These are phyloP conservation scores for Aeoliscus strigatus DNA, from an alignment of 2,797 vertebrate genomes.

Conservation along the genomic window DNA sequence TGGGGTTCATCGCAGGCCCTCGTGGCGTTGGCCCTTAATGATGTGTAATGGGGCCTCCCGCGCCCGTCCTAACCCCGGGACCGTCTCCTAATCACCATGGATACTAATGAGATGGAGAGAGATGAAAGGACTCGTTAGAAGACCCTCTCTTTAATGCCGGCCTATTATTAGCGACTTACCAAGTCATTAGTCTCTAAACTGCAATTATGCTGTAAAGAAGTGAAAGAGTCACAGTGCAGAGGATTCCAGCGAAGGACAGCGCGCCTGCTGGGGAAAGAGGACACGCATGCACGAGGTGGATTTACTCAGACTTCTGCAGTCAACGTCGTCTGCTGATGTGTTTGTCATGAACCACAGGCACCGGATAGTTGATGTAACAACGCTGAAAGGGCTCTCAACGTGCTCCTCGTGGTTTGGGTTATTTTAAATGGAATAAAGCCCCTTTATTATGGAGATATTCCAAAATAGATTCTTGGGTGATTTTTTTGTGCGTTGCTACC, in stretches of 20 bases:
- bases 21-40: slow-evolving; percentile 59
- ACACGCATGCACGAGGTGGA: background rate
- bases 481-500: too few relatives aligned
- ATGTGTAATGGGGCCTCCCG: slow-evolving; percentile 63
- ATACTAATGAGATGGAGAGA: slow-evolving; percentile 69
- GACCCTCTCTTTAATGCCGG: slow-evolving; percentile 39
- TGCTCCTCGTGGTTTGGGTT: too few relatives aligned
- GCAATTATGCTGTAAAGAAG: slow-evolving; percentile 45
- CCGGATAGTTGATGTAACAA: too few relatives aligned
- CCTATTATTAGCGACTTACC: slow-evolving; percentile 62
- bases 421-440: too few relatives aligned
- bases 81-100: slow-evolving; percentile 59
- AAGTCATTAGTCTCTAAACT: slow-evolving; percentile 64
- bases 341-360: too few relatives aligned
- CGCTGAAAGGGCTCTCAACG: too few relatives aligned
- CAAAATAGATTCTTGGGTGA: too few relatives aligned
- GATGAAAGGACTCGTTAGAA: slow-evolving; percentile 63
- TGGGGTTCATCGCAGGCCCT: slow-evolving; percentile 46
- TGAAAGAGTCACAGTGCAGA: slow-evolving; percentile 2
- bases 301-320: background rate
- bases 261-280: background rate
- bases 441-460: too few relatives aligned
- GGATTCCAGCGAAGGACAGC: background rate
- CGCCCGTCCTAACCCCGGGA: slow-evolving; percentile 55
- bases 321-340: too few relatives aligned